A percentile compares a stretch with the other conserved stretches of the same genome.
Evolutionary conservation across 2,113 vertebrate species (phyloP).

Genomic region (Falco punctatus): DNA sequence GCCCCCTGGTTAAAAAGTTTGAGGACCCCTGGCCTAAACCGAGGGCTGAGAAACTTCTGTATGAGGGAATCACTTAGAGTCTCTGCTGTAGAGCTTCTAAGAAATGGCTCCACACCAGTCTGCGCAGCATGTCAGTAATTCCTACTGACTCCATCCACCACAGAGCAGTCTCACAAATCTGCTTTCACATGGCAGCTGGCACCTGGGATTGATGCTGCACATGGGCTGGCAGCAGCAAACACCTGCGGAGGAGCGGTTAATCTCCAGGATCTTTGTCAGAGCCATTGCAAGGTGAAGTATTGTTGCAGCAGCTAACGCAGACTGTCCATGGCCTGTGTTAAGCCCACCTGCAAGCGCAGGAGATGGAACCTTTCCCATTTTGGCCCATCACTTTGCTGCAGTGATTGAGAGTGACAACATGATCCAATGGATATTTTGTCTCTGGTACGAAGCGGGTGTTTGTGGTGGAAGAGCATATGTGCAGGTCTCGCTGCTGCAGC

Average conservation of each 20-base stretch:
- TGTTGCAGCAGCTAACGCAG: not conserved
- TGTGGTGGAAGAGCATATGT: not conserved
- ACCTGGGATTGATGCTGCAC: not conserved
- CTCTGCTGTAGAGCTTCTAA: not conserved
- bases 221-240: not conserved
- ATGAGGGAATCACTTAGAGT: not conserved
- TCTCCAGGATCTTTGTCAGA: not conserved
- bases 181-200: not conserved
- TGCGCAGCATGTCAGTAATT: not conserved
- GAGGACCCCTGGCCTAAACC: not conserved
- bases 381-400: not conserved
- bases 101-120: not conserved
- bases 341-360: not conserved
- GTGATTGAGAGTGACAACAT: rapidly evolving
- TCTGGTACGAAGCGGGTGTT: not conserved
- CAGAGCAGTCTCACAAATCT: not conserved
- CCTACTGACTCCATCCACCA: not conserved
- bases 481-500: not conserved
- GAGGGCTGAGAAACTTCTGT: not conserved
- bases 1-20: too few species aligned
- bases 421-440: rapidly evolving
- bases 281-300: not conserved
- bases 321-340: not conserved
- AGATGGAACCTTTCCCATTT: not conserved
- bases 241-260: not conserved